Percentiles rank a stretch among this genome's conserved stretches.
Conservation (phyloP, 2,113 vertebrate species). For the Dascyllus trimaculatus region DNA sequence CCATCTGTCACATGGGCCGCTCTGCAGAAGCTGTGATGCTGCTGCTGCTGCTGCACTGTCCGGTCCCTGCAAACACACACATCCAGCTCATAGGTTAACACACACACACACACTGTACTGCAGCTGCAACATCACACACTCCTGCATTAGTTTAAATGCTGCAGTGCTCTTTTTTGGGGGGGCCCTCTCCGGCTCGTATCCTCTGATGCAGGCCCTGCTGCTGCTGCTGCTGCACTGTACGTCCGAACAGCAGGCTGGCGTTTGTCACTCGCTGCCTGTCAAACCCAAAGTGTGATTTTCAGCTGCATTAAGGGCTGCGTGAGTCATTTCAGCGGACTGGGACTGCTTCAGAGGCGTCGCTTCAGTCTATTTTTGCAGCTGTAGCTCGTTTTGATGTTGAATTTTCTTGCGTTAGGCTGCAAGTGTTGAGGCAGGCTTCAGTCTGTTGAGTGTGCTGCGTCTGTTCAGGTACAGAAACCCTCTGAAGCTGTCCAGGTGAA, state of each 20-base stretch:
- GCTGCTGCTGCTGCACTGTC: constrained; percentile 59
- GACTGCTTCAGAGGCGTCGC: neutral
- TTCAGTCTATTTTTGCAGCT: neutral
- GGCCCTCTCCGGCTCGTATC: neutral
- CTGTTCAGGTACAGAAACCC: neutral
- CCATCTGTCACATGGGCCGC: constrained; percentile 63
- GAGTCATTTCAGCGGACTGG: neutral
- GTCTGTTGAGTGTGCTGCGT: neutral
- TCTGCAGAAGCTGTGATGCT: constrained; percentile 65
- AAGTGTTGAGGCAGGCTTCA: no score
- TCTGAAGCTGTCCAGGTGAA: neutral
- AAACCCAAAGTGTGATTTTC: neutral
- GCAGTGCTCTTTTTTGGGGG: neutral
- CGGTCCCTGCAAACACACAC: constrained; percentile 19
- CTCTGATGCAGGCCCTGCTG: no score
- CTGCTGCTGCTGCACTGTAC: no score
- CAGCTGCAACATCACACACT: constrained; percentile 38
- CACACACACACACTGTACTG: constrained; percentile 37
- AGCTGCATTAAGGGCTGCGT: neutral
- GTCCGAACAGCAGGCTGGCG: neutral
- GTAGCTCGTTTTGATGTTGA: neutral
- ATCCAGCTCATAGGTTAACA: constrained; percentile 24
- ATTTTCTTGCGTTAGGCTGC: neutral
- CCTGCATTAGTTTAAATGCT: neutral
- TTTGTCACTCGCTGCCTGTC: neutral